These are phyloP conservation scores for Cheilosia soror DNA, from an alignment of 2,888 invertebrate genomes.

Conservation along the genomic window DNA sequence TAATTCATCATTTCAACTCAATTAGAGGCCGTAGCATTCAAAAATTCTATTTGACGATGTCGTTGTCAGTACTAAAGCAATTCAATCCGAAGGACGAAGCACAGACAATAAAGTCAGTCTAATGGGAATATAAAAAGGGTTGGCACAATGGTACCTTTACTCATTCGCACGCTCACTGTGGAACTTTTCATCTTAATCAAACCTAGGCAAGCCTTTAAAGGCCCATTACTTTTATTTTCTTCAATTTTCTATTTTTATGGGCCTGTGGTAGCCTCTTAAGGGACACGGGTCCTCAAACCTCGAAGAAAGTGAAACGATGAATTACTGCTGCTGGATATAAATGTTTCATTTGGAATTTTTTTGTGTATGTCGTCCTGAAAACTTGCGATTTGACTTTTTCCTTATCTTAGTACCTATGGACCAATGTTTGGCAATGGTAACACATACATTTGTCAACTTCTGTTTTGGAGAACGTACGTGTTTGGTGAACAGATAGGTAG, in stretches of 20 bases:
- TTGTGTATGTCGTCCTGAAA: constrained; percentile 30
- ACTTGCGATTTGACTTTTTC: constrained; percentile 58
- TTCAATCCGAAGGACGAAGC: constrained; percentile 7
- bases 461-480: constrained; percentile 32
- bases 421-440: constrained; percentile 21
- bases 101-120: constrained; percentile 45
- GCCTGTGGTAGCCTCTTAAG: constrained; percentile 55
- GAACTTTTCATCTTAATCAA: constrained; percentile 67
- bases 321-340: constrained; percentile 29
- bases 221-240: constrained; percentile 70
- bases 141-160: constrained; percentile 29
- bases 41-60: constrained; percentile 6
- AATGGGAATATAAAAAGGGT: constrained; percentile 60
- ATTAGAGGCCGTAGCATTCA: constrained; percentile 35
- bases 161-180: constrained; percentile 1
- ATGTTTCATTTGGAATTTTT: constrained; percentile 38
- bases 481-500: constrained; percentile 29
- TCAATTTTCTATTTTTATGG: constrained; percentile 70
- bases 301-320: constrained; percentile 37
- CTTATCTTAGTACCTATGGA: constrained; percentile 1
- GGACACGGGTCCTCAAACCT: constrained; percentile 18
- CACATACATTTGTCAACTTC: constrained; percentile 61
- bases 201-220: constrained; percentile 63
- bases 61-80: constrained; percentile 16
- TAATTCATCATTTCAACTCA: constrained; percentile 61